Percentiles rank a stretch among this genome's conserved stretches.
Conservation (phyloP, 2,797 vertebrate genomes). For the Eurystomus glaucurus region DNA sequence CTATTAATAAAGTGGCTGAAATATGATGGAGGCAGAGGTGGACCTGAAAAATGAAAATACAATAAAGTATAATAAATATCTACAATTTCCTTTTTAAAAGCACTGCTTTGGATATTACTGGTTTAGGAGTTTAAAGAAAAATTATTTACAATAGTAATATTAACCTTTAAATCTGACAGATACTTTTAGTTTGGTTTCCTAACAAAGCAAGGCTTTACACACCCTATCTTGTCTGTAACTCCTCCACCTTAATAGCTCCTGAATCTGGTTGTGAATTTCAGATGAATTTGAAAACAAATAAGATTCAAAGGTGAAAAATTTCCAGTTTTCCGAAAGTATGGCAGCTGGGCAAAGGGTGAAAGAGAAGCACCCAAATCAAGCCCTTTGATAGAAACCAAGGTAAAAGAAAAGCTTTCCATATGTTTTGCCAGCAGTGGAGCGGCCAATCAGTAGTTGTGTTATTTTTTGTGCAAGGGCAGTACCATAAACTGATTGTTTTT, state of each 20-base stretch:
- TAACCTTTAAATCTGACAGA: conserved; percentile 31
- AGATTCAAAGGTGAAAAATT: background rate
- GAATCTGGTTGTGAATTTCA: background rate
- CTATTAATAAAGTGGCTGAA: conserved; percentile 80
- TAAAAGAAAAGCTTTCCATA: background rate
- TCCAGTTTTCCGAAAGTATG: background rate
- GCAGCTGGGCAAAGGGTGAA: background rate
- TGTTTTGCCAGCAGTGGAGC: background rate
- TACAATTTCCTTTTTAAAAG: conserved; percentile 17
- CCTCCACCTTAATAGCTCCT: background rate
- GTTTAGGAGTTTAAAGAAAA: conserved; percentile 19
- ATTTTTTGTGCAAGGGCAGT: background rate
- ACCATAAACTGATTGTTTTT: background rate
- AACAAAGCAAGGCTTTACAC: background rate
- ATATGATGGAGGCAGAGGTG: conserved; percentile 76
- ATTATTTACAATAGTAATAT: background rate
- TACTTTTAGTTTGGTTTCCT: conserved; percentile 9
- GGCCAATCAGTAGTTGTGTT: background rate
- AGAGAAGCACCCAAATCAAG: background rate
- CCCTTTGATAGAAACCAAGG: background rate
- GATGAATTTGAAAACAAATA: background rate
- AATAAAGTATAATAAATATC: background rate
- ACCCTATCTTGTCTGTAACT: background rate
- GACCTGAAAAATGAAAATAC: conserved; percentile 76
- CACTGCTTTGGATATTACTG: background rate